Percentiles rank a stretch among this genome's conserved stretches.
Conservation (phyloP, 2,797 vertebrate genomes). For the Chloroceryle inda region DNA sequence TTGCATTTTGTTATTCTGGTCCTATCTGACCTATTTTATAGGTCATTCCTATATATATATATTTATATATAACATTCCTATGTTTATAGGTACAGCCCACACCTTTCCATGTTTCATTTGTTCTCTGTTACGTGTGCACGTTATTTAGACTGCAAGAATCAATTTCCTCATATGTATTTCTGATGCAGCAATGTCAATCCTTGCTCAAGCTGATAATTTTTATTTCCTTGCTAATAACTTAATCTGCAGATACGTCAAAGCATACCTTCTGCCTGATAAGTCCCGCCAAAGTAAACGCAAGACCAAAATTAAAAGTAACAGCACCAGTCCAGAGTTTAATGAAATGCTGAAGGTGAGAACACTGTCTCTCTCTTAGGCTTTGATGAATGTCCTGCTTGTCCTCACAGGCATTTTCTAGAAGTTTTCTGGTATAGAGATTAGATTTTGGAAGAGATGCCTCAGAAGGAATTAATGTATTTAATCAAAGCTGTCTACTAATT, state of each 20-base stretch:
- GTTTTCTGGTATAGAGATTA: not conserved
- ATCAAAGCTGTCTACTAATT: not conserved
- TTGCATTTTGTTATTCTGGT: not conserved
- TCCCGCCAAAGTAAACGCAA: constrained; percentile 97
- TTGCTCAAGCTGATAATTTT: not conserved
- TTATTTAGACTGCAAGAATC: not conserved
- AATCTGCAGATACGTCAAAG: constrained; percentile 92
- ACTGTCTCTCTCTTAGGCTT: not conserved
- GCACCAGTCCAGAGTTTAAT: constrained; percentile 92
- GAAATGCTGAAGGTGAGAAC: constrained; percentile 91
- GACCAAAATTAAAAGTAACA: constrained; percentile 94
- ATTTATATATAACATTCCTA: accelerated
- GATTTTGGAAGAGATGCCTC: not conserved
- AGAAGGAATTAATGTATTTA: not conserved
- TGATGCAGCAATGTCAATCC: not conserved
- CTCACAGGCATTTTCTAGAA: not conserved
- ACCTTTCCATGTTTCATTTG: not conserved
- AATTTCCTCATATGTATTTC: not conserved
- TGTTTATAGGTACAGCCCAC: not conserved
- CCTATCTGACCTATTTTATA: too few relatives aligned
- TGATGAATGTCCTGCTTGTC: not conserved
- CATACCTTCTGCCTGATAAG: constrained; percentile 94
- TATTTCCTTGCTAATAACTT: not conserved
- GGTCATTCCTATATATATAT: too few relatives aligned
- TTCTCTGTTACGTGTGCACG: accelerated